Base-by-base conservation (phyloP, 1,140 invertebrate genomes). In the Acromyrmex heyeri region DNA sequence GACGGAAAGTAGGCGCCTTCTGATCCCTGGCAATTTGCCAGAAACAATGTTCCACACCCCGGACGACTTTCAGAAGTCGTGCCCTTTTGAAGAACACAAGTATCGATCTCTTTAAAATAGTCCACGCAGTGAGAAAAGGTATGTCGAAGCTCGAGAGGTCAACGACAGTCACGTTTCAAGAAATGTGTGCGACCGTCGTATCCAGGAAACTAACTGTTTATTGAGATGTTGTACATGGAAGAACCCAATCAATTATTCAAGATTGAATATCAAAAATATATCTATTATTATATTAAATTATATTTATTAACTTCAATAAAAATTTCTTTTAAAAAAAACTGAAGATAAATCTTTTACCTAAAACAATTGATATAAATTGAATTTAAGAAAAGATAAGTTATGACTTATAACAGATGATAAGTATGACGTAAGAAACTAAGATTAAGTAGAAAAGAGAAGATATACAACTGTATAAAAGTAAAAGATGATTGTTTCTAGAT, bases 1-100 rank as follows among this genome's bases (percentile, higher is more conserved):
- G 82, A 69, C 89, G 59, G 83, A 91, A 91, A 91, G 85, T 87
- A 75, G 89, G 89, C 89, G 89, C 89, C 87, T 88, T 57, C 69
- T 65, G 87, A 91, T 88, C 72, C 85, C 85, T 91, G 90, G 90
- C 89, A 18, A 30, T 10, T 10, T 30, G 90, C 89, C 90, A 91
- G 83, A 72, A 75, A 59, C 69, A 72, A 24, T 55, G 50, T 88
- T 87, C 82, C 88, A 90, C 86, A 91, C 75, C 82, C 62, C 69
- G 77, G 38, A 86, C 57, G 76, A 86, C 59, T 90, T 90, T 82
- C 82, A 85, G 73, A 82, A 85, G 88, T 38, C 70, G 62, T 34
- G 76, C 21, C 34, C 24, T 16, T 24, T 53, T 27, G 53, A 75
- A 77, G 53, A 30, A 72, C 21, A 50, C 79, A 57, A 78, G 34